These are phyloP conservation scores for Drosophila aldrichi DNA, from an alignment of 2,888 invertebrate species.

Conservation along the genomic window DNA sequence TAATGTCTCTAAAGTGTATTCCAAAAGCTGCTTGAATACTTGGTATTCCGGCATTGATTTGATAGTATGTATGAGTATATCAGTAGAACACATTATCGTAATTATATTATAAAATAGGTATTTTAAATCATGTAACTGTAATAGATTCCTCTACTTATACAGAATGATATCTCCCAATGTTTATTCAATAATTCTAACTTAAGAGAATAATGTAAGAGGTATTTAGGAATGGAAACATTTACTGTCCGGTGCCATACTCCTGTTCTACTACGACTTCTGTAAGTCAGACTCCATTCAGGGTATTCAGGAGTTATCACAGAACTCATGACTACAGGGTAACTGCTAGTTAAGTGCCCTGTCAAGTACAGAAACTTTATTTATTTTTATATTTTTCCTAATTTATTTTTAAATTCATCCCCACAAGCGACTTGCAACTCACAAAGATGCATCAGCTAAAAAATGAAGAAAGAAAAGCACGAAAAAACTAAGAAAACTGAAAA, in stretches of 20 bases:
- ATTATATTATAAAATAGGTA: not conserved
- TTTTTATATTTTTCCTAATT: constrained; percentile 55
- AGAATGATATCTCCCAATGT: not conserved
- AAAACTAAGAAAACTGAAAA: constrained; percentile 46
- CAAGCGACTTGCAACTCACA: constrained; percentile 52
- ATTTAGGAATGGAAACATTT: not conserved
- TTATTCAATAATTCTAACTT: not conserved
- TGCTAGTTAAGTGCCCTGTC: not conserved
- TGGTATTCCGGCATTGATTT: not conserved
- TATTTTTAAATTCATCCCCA: constrained; percentile 78
- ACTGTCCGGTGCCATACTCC: no score
- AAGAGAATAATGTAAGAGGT: not conserved
- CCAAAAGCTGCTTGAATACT: not conserved
- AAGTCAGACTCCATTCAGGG: not conserved
- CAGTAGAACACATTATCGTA: not conserved
- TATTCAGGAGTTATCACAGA: not conserved
- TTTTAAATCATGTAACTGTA: not conserved
- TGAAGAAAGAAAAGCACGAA: not conserved
- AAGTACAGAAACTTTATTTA: constrained; percentile 4
- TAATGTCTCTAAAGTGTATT: not conserved
- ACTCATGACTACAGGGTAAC: constrained; percentile 11
- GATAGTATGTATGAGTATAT: not conserved
- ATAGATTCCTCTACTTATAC: not conserved
- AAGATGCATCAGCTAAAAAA: constrained; percentile 43
- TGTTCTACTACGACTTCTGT: not conserved